These are phyloP conservation scores for Karalla daura DNA, from an alignment of 2,797 vertebrate genomes.

Conservation along the genomic window DNA sequence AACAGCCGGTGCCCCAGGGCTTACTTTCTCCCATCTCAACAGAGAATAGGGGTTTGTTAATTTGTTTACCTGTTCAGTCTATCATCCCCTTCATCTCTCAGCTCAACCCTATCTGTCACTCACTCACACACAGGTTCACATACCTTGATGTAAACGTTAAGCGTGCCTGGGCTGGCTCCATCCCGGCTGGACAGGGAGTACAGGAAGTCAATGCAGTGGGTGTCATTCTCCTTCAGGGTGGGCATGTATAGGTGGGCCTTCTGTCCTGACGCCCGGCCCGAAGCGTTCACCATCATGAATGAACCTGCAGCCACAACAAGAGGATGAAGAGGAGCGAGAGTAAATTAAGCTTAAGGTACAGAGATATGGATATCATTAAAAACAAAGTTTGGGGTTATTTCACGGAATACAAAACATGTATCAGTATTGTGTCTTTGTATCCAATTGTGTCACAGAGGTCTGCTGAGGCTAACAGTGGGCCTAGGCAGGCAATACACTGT, in stretches of 20 bases:
- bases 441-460: too few relatives aligned
- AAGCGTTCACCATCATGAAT: constrained; percentile 97
- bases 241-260: constrained; percentile 95
- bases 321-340: too few relatives aligned
- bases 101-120: constrained; percentile 13
- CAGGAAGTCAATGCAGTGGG: constrained; percentile 97
- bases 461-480: too few relatives aligned
- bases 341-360: too few relatives aligned
- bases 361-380: too few relatives aligned
- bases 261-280: constrained; percentile 93
- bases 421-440: too few relatives aligned
- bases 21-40: constrained; percentile 13
- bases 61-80: constrained; percentile 42
- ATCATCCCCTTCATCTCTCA: constrained; percentile 21
- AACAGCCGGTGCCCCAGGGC: constrained; percentile 3
- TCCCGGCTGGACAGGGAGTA: constrained; percentile 94
- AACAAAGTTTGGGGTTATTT: too few relatives aligned
- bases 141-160: constrained; percentile 94
- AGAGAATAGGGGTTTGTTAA: constrained; percentile 39
- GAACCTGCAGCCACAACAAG: constrained; percentile 88
- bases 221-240: constrained; percentile 95
- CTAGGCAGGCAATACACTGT: too few relatives aligned
- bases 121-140: constrained; percentile 10
- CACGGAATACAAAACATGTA: too few relatives aligned
- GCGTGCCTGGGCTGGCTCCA: constrained; percentile 90